Base-by-base conservation (phyloP, 2,797 vertebrate species). In the Tenualosa ilisha region DNA sequence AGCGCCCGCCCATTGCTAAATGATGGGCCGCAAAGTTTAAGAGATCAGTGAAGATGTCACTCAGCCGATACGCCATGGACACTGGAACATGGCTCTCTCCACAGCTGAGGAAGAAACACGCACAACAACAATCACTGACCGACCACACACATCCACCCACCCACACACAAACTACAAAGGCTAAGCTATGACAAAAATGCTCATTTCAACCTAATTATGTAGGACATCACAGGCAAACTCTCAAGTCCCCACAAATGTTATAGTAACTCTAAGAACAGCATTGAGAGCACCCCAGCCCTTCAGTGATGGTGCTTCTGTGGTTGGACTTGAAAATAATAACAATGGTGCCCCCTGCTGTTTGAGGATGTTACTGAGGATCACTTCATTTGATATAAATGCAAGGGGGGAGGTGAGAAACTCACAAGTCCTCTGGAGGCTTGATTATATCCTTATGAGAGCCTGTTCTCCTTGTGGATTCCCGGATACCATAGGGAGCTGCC, bases 1-100 rank as follows among this genome's bases (percentile, higher is more conserved):
- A 91, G 91, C 98, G 96, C 89, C 98, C 98, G 6, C 97, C 97
- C 90, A 96, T 91, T 85, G 97, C 94, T 82, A 99, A 95, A 85
- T 96, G 94, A 50, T 95, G 95, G 31, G 97, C 97, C 0, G 98
- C 97, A 92, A 99, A 98, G 91, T 96, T 97, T 87, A 99, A 91
- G 0, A 99, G 95, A 92, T 99, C 98, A 81, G 96, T 95, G 91
- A 99, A 98, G 93, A 99, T 99, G 93, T 99, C 98, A 86, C 97
- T 98, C 88, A 99, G 94, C 89, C 97, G 96, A 87, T 99, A 99
- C 50, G 86, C 97, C 93, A 97, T 96, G 85, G 98, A 97, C 85
- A 98, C 94, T 0, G 98, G 96, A 85, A 98, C 93, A 3, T 98
- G 97, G 86, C 94, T 98, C 91, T 99, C 98, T 84, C 93, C 89